Evolutionary conservation across 2,113 vertebrate species (phyloP), one percentile per base, ranked within the genome.

Genomic region (Stictonetta naevosa): DNA sequence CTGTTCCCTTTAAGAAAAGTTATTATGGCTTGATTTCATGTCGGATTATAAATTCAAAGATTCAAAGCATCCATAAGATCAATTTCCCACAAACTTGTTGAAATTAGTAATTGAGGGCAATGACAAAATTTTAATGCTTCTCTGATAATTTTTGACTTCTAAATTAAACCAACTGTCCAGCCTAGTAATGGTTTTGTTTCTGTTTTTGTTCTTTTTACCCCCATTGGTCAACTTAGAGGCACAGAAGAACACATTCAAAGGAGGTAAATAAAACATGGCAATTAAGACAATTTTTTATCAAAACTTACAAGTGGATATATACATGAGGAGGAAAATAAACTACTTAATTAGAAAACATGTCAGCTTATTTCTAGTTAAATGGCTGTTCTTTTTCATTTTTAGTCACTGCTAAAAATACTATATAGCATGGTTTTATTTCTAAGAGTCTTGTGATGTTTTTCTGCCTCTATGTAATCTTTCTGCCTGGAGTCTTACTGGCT

Each of bases 231-330:
- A 36, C 46, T 60, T 68, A 83, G 53, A 22, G 25, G 0, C 0
- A 3, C 2, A 5, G 46, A 62, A 60, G n/a, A 18, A 2, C 1
- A 60, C 42, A 33, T 8, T 10, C 2, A 0, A 0, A 53, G 44
- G 7, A 34, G 42, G 53, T 77, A 86, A 77, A 34, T 77, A 42
- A 11, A 42, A 2, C 52, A 48, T 21, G 36, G 25, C 38, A 56
- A 10, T 46, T 48, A 36, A 64, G 23, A 48, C 10, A 46, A 22
- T 21, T 18, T 56, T 46, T 46, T 36, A 50, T 56, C 36, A 50
- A 13, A 21, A 48, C 13, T 40, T 56, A 17, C 12, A 73, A n/a
- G 8, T 28, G 64, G 29, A 33, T n/a, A 19, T 8, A 8, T 34
- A 8, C 9, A n/a, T 48, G 19, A 56, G 15, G 46, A 55, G 14